A percentile compares a stretch with the other conserved stretches of the same genome.
These are phyloP conservation scores for Acanthurus lineatus DNA, from an alignment of 2,797 vertebrate genomes.

Conservation along the genomic window DNA sequence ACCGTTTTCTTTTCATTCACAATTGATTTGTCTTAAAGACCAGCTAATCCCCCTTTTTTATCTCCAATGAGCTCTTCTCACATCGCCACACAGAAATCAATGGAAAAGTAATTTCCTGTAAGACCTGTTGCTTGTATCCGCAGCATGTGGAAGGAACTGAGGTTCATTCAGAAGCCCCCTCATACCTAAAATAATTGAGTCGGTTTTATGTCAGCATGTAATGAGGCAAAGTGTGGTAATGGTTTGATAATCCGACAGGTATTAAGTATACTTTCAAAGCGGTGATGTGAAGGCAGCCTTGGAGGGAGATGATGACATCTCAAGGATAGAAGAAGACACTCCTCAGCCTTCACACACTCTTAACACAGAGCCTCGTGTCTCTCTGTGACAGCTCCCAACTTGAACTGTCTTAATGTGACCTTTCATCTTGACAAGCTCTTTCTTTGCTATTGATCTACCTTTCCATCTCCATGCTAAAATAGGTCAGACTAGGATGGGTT, in stretches of 20 bases:
- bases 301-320: slow-evolving; percentile 31
- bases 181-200: slow-evolving; percentile 33
- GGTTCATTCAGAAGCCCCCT: slow-evolving; percentile 12
- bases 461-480: slow-evolving; percentile 25
- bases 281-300: slow-evolving; percentile 28
- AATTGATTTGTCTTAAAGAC: slow-evolving; percentile 15
- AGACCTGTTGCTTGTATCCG: slow-evolving; percentile 14
- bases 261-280: slow-evolving; percentile 27
- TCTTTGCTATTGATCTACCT: slow-evolving; percentile 33
- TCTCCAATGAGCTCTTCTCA: slow-evolving; percentile 15
- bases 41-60: slow-evolving; percentile 18
- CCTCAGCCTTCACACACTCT: slow-evolving; percentile 26
- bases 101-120: slow-evolving; percentile 22
- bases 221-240: slow-evolving; percentile 21
- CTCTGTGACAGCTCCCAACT: slow-evolving; percentile 32
- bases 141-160: neutral
- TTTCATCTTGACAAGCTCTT: slow-evolving; percentile 48
- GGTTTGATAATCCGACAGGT: slow-evolving; percentile 41
- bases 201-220: slow-evolving; percentile 13
- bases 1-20: slow-evolving; percentile 31
- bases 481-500: slow-evolving; percentile 20
- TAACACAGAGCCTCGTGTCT: slow-evolving; percentile 8
- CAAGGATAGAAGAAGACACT: slow-evolving; percentile 31
- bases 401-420: slow-evolving; percentile 47
- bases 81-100: slow-evolving; percentile 18